Base-by-base conservation (phyloP, 2,888 invertebrate species). In the Andrena minutula region DNA sequence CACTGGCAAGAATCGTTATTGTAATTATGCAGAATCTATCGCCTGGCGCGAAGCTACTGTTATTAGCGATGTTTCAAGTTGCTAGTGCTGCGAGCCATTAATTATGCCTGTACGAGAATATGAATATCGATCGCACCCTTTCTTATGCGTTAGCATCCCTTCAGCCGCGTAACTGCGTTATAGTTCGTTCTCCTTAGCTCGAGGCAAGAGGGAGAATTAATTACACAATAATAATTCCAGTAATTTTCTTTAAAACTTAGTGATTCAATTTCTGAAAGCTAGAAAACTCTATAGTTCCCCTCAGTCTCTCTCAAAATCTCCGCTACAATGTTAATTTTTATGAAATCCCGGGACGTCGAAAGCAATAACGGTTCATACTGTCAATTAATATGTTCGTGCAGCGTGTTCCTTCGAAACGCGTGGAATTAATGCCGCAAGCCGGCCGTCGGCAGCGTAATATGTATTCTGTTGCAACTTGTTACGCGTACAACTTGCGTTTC, bases 51-150 rank as follows among this genome's bases (percentile, higher is more conserved):
- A 26, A 41, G 16, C 35, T 49, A 23, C 4, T 32, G 74, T 53
- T 47, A 58, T 74, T 66, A 73, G 23, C 30, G 32, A 41, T 41
- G 41, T 41, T 26, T 51, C 28, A 75, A 68, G 30, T 68, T 75
- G 8, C 58, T 10, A 20, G 35, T 6, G 4, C 68, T 23, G 28
- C 6, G 23, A 56, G 41, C 53, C 65, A 60, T 74, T 78, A 74
- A 68, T 74, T 78, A 61, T 32, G 32, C 7, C 1, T 61, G 32
- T 8, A 35, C 20, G 10, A 56, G 56, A 26, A 53, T 68, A 58
- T 6, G 51, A 74, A 74, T 69, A 79, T 79, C 53, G 78, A 79
- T 63, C 74, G 53, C 12, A 12, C 30, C 53, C n/a, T 51, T 74
- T 63, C 74, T 74, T 63, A 20, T 26, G 58, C 53, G 23, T 28